Base-by-base conservation (phyloP, 2,797 vertebrate species). In the Sardinella longiceps region DNA sequence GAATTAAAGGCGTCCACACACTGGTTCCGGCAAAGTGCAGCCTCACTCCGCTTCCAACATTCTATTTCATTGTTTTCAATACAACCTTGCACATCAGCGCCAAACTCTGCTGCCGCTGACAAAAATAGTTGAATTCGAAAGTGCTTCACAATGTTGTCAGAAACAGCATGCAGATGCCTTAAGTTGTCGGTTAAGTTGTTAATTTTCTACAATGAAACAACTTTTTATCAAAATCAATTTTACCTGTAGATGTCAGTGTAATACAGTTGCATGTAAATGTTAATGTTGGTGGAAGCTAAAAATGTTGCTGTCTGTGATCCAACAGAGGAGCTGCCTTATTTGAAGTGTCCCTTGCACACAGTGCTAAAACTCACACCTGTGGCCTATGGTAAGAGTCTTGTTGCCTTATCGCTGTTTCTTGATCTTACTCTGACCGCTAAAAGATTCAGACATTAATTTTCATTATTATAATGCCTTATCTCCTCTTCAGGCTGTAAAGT, bases 311-410 rank as follows among this genome's bases (percentile, higher is more conserved):
- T 83, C 20, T 53, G 11, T 81, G 43, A 63, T 90, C 84, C 87
- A 86, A 88, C 94, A 99, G 98, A 97, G 83, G 95, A 97, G 89
- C 96, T 99, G 91, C 98, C 98, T 70, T 99, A 99, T 94, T 96
- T 99, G 92, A 98, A 97, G 94, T 99, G 98, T 89, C 95, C 98
- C 0, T 93, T 99, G 90, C 98, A 99, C 91, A 97, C 97, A 0
- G 98, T 99, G 90, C 92, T 99, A 92, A 99, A 99, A 95, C 95
- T 99, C 74, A 99, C 98, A 0, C 98, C 98, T 0, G 95, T 99
- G 90, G 98, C 98, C 84, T 99, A 99, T 0, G 98, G 98, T 99
- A 92, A 94, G 87, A 86, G n/a, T n/a, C 48, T 85, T 23, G 4
- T 20, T 20, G 6, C 23, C 66, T 20, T 1, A 33, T 74, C 23